A percentile compares a stretch with the other conserved stretches of the same genome.
Conservation (phyloP, 2,797 vertebrate species). For the Aratinga solstitialis region DNA sequence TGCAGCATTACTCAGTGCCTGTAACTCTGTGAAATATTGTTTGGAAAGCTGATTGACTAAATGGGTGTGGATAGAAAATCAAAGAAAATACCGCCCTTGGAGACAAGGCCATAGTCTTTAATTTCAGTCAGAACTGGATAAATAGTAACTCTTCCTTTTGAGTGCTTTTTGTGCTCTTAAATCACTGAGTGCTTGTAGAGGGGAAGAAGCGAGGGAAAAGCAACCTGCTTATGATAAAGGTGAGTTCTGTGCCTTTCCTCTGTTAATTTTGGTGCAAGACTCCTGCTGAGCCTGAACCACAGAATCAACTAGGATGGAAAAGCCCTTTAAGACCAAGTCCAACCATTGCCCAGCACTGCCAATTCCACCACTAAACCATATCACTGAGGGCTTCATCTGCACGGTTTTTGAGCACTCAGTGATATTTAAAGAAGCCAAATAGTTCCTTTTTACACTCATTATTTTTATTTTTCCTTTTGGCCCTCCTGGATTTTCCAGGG, state of each 20-base stretch:
- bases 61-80: constrained; percentile 26
- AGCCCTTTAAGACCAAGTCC: neutral
- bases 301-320: neutral
- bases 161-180: neutral
- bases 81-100: constrained; percentile 24
- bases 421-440: neutral
- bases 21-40: neutral
- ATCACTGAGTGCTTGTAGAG: neutral
- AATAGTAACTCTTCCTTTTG: constrained; percentile 5
- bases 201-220: neutral
- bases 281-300: neutral
- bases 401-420: neutral
- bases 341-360: neutral
- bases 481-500: neutral
- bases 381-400: neutral
- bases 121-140: neutral
- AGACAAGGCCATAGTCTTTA: neutral
- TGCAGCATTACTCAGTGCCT: neutral
- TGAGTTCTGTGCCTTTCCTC: neutral
- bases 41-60: constrained; percentile 12
- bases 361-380: neutral
- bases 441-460: neutral
- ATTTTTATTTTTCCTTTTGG: neutral
- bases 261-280: neutral
- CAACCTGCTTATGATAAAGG: neutral